phyloP scores from a whole-genome alignment of 2,797 vertebrate genomes.

The Hoplostethus atlanticus region DNA sequence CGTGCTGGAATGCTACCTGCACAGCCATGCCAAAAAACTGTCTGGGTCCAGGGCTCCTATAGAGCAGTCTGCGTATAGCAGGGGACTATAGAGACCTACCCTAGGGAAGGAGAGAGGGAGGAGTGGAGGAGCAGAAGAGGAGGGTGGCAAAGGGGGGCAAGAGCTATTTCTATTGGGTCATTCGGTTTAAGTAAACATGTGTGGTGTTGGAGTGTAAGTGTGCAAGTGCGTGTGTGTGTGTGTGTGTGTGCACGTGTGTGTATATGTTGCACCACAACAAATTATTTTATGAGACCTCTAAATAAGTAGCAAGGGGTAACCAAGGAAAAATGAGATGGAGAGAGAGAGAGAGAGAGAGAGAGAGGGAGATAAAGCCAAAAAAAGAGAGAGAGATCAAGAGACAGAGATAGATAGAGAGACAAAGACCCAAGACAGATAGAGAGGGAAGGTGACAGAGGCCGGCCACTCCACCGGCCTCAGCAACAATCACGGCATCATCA shows the following conservation, averaged over 20 bases:
- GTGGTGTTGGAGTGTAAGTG: conserved; percentile 31
- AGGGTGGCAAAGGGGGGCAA: conserved; percentile 65
- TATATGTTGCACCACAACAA: conserved; percentile 34
- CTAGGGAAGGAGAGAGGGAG: conserved; percentile 63
- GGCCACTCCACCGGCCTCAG: background rate
- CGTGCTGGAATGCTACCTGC: conserved; percentile 89
- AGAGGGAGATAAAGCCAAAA: background rate
- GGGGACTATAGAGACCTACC: conserved; percentile 70
- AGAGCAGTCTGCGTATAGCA: conserved; percentile 78
- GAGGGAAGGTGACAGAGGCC: conserved; percentile 12
- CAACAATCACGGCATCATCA: conserved; percentile 6
- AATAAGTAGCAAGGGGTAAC: conserved; percentile 17
- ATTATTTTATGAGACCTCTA: conserved; percentile 31
- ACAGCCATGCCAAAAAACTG: conserved; percentile 91
- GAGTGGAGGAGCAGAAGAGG: conserved; percentile 59
- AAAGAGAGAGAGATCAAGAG: conserved; percentile 11
- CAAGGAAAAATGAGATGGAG: conserved; percentile 14
- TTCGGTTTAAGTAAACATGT: conserved; percentile 73
- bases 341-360: conserved; percentile 5
- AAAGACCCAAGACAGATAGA: conserved; percentile 8
- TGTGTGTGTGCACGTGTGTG: conserved; percentile 33
- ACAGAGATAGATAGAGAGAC: conserved; percentile 20
- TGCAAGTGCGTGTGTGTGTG: background rate
- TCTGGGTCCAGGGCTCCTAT: conserved; percentile 84
- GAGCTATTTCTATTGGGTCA: conserved; percentile 77